Evolutionary conservation across 1,140 invertebrate genomes (phyloP).

Genomic region (Elymnias hypermnestra): DNA sequence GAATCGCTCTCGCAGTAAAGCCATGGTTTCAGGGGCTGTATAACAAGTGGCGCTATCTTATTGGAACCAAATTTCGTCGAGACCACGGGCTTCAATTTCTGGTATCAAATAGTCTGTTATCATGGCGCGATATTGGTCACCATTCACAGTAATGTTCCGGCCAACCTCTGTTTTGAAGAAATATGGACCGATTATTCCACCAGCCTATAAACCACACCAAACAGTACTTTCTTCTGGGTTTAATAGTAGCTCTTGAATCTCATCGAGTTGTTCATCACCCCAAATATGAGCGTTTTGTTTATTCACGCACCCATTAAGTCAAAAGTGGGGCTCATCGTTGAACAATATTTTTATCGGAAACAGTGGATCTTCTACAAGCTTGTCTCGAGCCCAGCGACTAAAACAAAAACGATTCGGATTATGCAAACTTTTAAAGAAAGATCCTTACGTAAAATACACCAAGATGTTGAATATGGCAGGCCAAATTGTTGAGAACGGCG

Average conservation of each 20-base stretch:
- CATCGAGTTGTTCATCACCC: slow-evolving; percentile 9
- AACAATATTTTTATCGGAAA: slow-evolving; percentile 18
- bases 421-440: too few relatives aligned
- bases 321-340: slow-evolving; percentile 23
- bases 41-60: slow-evolving; percentile 18
- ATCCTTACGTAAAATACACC: too few relatives aligned
- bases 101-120: slow-evolving; percentile 37
- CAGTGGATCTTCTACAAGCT: too few relatives aligned
- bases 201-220: slow-evolving; percentile 33
- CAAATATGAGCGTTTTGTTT: slow-evolving; percentile 32
- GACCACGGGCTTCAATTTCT: slow-evolving; percentile 9
- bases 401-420: too few relatives aligned
- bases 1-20: slow-evolving; percentile 9
- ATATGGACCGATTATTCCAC: slow-evolving; percentile 35
- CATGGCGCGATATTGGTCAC: slow-evolving; percentile 40
- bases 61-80: slow-evolving; percentile 16
- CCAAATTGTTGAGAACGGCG: too few relatives aligned
- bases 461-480: too few relatives aligned
- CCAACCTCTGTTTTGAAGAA: slow-evolving; percentile 41
- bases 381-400: too few relatives aligned
- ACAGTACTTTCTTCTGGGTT: slow-evolving; percentile 39
- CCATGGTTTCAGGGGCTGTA: slow-evolving; percentile 14
- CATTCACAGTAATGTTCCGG: slow-evolving; percentile 35
- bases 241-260: slow-evolving; percentile 14
- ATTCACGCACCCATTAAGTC: slow-evolving; percentile 21